These are phyloP conservation scores for Fragum whitleyi DNA, from an alignment of 2,888 invertebrate species.

Conservation along the genomic window DNA sequence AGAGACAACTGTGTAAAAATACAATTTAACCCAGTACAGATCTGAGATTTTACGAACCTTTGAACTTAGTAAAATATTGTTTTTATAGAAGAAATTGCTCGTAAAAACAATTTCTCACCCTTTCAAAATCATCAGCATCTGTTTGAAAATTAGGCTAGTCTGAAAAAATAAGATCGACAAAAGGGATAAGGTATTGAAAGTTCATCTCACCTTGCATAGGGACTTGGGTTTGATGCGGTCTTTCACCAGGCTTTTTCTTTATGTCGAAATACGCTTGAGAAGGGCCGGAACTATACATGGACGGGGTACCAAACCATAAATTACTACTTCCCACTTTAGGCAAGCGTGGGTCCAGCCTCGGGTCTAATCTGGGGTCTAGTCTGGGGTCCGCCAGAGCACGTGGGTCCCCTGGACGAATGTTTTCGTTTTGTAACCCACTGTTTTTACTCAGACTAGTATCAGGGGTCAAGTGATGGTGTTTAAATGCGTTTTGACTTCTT, in stretches of 20 bases:
- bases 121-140: no score
- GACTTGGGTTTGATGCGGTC: slow-evolving; percentile 30
- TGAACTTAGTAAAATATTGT: no score
- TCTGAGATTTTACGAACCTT: no score
- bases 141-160: no score
- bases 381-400: slow-evolving; percentile 42
- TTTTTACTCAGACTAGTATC: slow-evolving; percentile 69
- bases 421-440: slow-evolving; percentile 49
- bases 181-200: no score
- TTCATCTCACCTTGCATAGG: slow-evolving; percentile 45
- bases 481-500: slow-evolving; percentile 44
- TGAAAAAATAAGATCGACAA: no score
- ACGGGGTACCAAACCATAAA: slow-evolving; percentile 75
- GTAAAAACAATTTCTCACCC: no score
- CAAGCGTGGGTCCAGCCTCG: slow-evolving; percentile 58
- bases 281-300: slow-evolving; percentile 69
- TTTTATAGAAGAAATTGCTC: no score
- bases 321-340: slow-evolving; percentile 75
- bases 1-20: no score
- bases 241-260: slow-evolving; percentile 41
- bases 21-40: no score
- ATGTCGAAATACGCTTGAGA: slow-evolving; percentile 68
- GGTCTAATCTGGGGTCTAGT: slow-evolving; percentile 60
- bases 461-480: slow-evolving; percentile 62
- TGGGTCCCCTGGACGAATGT: slow-evolving; percentile 47